phyloP scores from a whole-genome alignment of 1,140 invertebrate genomes.

The Chelonus insularis region DNA sequence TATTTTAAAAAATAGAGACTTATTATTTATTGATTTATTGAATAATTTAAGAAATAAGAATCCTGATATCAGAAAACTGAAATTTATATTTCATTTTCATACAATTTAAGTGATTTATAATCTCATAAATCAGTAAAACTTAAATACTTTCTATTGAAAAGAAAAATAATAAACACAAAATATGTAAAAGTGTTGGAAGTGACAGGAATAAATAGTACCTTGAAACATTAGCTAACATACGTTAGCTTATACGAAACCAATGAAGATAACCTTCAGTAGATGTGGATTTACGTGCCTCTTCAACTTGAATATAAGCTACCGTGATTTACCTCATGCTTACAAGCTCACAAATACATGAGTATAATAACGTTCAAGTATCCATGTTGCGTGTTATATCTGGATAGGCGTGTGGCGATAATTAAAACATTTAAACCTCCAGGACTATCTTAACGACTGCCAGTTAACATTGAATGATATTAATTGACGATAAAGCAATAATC shows the following conservation, averaged over 20 bases:
- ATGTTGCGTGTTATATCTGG: neutral
- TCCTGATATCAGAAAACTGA: too few species aligned
- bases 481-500: neutral
- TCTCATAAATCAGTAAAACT: too few species aligned
- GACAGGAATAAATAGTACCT: neutral
- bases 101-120: too few species aligned
- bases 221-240: neutral
- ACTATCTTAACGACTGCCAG: neutral
- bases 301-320: constrained; percentile 2
- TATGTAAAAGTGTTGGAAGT: neutral
- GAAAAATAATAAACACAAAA: neutral
- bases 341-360: neutral
- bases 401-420: neutral
- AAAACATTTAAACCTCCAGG: neutral
- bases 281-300: constrained; percentile 1
- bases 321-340: constrained; percentile 13
- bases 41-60: too few species aligned
- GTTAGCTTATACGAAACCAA: constrained; percentile 11
- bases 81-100: too few species aligned
- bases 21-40: too few species aligned
- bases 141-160: too few species aligned
- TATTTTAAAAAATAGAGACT: too few species aligned
- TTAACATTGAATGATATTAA: constrained; percentile 1
- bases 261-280: constrained; percentile 8
- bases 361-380: neutral